These are phyloP conservation scores for Meteorus cinctellus DNA, from an alignment of 2,888 invertebrate species.

Conservation along the genomic window DNA sequence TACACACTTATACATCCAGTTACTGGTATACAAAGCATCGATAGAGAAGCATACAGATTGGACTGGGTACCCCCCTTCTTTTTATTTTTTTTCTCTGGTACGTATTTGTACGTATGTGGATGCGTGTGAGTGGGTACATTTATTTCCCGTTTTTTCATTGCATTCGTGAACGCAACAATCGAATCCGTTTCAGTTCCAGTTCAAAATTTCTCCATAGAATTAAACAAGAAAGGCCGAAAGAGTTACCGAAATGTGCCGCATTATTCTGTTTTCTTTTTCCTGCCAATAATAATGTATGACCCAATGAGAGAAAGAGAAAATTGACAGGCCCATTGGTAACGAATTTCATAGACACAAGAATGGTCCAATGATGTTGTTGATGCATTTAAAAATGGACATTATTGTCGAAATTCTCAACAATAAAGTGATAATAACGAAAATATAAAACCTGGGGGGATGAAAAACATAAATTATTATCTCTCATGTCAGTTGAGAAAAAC, in stretches of 20 bases:
- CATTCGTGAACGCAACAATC: constrained; percentile 32
- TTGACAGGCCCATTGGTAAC: neutral
- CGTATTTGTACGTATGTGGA: neutral
- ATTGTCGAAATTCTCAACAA: neutral
- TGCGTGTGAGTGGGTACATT: neutral
- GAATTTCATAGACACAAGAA: neutral
- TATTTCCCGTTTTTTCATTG: constrained; percentile 27
- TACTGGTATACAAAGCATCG: constrained; percentile 66
- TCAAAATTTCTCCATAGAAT: constrained; percentile 29
- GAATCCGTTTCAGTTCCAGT: constrained; percentile 21
- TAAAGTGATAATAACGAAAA: neutral
- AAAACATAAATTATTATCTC: constrained; percentile 49
- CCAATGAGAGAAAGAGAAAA: neutral
- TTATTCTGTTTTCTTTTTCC: neutral
- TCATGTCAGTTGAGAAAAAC: constrained; percentile 58
- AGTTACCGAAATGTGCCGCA: neutral
- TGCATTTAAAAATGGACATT: neutral
- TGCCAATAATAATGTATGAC: neutral
- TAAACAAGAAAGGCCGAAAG: neutral
- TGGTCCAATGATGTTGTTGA: neutral
- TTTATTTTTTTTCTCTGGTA: constrained; percentile 54
- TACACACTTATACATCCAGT: constrained; percentile 14
- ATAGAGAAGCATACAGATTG: constrained; percentile 71
- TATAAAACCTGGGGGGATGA: neutral
- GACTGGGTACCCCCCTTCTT: constrained; percentile 64